Percentiles rank a stretch among this genome's conserved stretches.
These are phyloP conservation scores for Narcine bancroftii DNA, from an alignment of 2,113 vertebrate species.

Conservation along the genomic window DNA sequence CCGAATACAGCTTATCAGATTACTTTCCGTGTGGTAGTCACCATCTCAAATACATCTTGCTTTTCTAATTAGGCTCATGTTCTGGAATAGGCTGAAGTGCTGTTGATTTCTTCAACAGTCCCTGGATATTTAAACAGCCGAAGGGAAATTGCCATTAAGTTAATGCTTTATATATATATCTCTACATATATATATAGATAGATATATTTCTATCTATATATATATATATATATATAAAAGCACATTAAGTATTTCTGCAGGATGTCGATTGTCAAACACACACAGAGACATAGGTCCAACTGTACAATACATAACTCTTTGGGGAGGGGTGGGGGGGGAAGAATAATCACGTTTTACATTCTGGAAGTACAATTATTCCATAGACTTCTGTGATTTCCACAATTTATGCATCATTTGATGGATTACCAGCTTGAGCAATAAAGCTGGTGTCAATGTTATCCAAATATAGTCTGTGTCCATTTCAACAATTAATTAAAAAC, in stretches of 20 bases:
- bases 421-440: background rate
- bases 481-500: background rate
- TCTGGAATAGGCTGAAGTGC: background rate
- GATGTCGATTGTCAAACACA: background rate
- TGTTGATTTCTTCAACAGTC: background rate
- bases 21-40: background rate
- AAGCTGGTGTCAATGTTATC: background rate
- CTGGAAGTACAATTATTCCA: background rate
- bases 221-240: too few relatives aligned
- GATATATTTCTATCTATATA: too few relatives aligned
- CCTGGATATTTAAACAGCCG: background rate
- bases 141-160: too few relatives aligned
- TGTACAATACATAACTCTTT: background rate
- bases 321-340: too few relatives aligned
- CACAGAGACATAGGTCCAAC: background rate
- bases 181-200: too few relatives aligned
- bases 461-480: background rate
- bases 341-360: background rate
- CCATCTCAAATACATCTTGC: constrained; percentile 3
- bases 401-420: background rate
- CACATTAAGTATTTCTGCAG: background rate
- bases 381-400: background rate
- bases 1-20: constrained; percentile 8
- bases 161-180: too few relatives aligned
- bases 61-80: background rate